These are phyloP conservation scores for Tenthredo mesomela DNA, from an alignment of 2,888 invertebrate genomes.

Conservation along the genomic window DNA sequence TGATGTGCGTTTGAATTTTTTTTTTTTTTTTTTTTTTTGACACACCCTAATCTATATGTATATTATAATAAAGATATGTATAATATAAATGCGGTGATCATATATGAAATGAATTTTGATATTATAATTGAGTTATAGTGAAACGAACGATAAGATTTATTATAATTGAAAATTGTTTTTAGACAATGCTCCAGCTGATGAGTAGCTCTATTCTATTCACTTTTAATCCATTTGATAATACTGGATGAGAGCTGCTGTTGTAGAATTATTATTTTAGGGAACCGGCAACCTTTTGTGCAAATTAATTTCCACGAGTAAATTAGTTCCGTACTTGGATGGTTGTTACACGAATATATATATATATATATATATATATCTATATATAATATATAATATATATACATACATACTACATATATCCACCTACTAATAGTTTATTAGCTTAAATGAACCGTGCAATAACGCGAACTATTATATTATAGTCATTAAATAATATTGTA, in stretches of 20 bases:
- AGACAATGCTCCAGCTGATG: slow-evolving; percentile 57
- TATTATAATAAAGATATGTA: slow-evolving; percentile 40
- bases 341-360: slow-evolving; percentile 1
- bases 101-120: slow-evolving; percentile 58
- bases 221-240: slow-evolving; percentile 50
- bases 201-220: neutral
- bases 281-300: slow-evolving; percentile 65
- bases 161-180: slow-evolving; percentile 65
- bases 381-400: neutral
- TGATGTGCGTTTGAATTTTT: too few species aligned
- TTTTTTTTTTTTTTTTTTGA: too few species aligned
- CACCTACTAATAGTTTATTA: slow-evolving; percentile 60
- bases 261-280: slow-evolving; percentile 66
- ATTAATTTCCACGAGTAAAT: slow-evolving; percentile 68
- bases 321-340: slow-evolving; percentile 65
- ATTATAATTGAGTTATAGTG: slow-evolving; percentile 61
- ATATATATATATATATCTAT: neutral
- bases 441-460: slow-evolving; percentile 63
- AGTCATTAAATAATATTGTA: neutral
- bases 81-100: neutral
- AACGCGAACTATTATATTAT: neutral
- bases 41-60: too few species aligned
- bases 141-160: slow-evolving; percentile 63
- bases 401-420: neutral
- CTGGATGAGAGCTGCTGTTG: slow-evolving; percentile 56